Conservation (phyloP, 1,140 invertebrate genomes). For the Drosophila paulistorum region DNA sequence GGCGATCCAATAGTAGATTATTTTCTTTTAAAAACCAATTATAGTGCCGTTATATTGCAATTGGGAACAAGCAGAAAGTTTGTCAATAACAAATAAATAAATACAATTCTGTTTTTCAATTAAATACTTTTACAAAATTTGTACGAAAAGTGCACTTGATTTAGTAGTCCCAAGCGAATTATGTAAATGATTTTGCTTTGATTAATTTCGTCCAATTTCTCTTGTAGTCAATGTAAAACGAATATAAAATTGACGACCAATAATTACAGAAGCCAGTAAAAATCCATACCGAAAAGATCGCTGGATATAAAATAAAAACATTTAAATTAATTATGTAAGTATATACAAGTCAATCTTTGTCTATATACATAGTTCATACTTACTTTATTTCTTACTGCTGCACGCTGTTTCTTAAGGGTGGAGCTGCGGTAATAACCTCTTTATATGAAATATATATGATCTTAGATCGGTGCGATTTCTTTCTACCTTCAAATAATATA, state of each 20-base stretch:
- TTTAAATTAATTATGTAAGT: background rate
- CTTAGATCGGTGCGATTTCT: background rate
- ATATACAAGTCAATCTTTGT: background rate
- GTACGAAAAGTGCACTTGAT: background rate
- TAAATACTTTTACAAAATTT: background rate
- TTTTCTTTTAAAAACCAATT: background rate
- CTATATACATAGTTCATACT: background rate
- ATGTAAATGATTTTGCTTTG: background rate
- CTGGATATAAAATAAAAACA: background rate
- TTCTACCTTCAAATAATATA: background rate
- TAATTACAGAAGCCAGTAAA: background rate
- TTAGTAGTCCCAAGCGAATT: background rate
- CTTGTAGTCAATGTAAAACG: slow-evolving; percentile 3
- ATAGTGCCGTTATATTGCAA: slow-evolving; percentile 2
- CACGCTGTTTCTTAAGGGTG: background rate
- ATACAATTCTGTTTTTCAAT: too few species aligned
- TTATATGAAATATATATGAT: background rate
- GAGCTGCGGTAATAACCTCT: background rate
- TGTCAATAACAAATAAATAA: background rate
- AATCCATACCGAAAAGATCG: background rate
- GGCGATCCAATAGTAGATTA: background rate
- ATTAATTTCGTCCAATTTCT: slow-evolving; percentile 3
- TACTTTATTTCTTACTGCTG: slow-evolving; percentile 1
- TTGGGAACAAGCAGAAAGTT: slow-evolving; percentile 1
- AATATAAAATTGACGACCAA: background rate